A percentile compares a stretch with the other conserved stretches of the same genome.
phyloP scores from a whole-genome alignment of 2,113 vertebrate genomes.

The Nerophis lumbriciformis region DNA sequence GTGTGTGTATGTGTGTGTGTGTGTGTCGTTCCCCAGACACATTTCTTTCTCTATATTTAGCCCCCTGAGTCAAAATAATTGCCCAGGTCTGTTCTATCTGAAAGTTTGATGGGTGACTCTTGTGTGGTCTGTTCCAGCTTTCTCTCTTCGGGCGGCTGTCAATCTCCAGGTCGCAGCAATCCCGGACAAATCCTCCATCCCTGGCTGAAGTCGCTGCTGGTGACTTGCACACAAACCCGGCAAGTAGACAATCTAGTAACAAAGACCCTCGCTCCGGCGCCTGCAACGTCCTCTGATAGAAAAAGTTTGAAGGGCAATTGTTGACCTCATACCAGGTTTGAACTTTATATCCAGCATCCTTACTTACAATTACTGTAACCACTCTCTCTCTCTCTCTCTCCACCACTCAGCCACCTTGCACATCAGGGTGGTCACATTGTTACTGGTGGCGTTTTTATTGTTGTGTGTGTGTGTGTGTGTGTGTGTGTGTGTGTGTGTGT shows the following conservation, averaged over 20 bases:
- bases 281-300: constrained; percentile 59
- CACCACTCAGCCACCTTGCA: constrained; percentile 25
- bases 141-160: constrained; percentile 63
- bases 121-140: constrained; percentile 41
- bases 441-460: constrained; percentile 1
- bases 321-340: not conserved
- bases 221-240: not conserved
- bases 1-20: too few species aligned
- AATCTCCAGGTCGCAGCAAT: constrained; percentile 19
- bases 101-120: not conserved
- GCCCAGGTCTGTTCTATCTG: not conserved
- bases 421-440: constrained; percentile 12
- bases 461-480: too few species aligned
- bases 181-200: constrained; percentile 3
- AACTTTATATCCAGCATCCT: not conserved
- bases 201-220: not conserved
- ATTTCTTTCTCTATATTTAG: too few species aligned
- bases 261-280: constrained; percentile 52
- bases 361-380: constrained; percentile 1
- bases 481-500: too few species aligned
- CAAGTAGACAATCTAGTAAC: not conserved
- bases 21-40: too few species aligned
- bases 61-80: too few species aligned
- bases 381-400: constrained; percentile 27
- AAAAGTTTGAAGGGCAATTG: not conserved